Conservation (phyloP, 2,113 vertebrate species). For the Beaufortia kweichowensis region DNA sequence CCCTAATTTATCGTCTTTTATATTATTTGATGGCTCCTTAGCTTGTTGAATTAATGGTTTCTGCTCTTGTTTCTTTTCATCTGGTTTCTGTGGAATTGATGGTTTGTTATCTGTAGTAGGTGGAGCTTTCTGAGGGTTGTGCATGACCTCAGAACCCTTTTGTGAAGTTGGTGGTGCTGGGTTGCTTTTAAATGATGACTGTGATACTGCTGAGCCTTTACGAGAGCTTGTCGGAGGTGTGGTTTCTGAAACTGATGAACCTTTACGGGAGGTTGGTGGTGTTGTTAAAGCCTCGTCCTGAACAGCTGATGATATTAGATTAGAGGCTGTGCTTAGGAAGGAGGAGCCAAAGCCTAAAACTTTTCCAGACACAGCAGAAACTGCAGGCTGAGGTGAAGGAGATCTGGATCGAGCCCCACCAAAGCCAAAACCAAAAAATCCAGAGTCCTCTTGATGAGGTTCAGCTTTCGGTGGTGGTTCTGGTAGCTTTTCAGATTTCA, state of each 20-base stretch:
- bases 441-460: constrained; percentile 68
- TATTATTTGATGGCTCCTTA: not conserved
- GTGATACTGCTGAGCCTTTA: constrained; percentile 33
- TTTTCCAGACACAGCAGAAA: constrained; percentile 77
- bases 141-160: not conserved
- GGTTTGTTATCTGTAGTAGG: constrained; percentile 7
- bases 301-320: constrained; percentile 49
- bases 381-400: constrained; percentile 67
- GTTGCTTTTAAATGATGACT: constrained; percentile 17
- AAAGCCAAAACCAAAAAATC: constrained; percentile 77
- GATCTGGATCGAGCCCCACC: constrained; percentile 72
- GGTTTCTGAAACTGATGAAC: constrained; percentile 15
- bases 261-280: constrained; percentile 40
- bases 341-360: constrained; percentile 60
- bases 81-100: constrained; percentile 60
- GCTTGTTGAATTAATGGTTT: not conserved
- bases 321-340: constrained; percentile 49
- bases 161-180: not conserved
- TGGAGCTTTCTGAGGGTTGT: constrained; percentile 18
- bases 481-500: constrained; percentile 40
- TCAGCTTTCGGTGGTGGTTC: constrained; percentile 54
- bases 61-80: not conserved
- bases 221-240: constrained; percentile 4
- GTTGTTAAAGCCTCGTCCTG: constrained; percentile 45
- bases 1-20: constrained; percentile 36